These are phyloP conservation scores for Pseudomyrmex pallidus DNA, from an alignment of 1,140 invertebrate species.

Conservation along the genomic window DNA sequence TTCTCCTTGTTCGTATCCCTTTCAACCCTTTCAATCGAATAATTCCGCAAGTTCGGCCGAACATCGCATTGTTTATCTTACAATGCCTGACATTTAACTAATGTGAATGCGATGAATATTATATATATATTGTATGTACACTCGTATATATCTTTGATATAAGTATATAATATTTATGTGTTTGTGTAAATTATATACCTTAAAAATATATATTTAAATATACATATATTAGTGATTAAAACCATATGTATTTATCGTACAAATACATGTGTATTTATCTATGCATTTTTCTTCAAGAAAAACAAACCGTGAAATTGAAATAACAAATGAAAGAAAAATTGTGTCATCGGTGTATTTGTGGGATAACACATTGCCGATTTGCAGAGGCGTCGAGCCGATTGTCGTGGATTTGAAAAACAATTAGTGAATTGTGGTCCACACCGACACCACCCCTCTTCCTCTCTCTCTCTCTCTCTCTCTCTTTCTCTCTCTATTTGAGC, in stretches of 20 bases:
- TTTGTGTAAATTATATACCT: neutral
- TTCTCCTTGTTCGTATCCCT: constrained; percentile 30
- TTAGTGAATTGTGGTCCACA: constrained; percentile 79
- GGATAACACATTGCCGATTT: constrained; percentile 69
- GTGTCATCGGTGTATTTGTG: neutral
- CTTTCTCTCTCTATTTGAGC: constrained; percentile 52
- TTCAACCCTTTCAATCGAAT: constrained; percentile 50
- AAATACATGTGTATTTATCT: no score
- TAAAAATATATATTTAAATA: no score
- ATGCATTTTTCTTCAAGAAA: neutral
- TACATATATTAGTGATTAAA: no score
- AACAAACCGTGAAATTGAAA: neutral
- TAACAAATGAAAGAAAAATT: constrained; percentile 6
- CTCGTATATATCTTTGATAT: neutral
- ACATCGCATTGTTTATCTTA: constrained; percentile 10
- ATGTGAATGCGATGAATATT: no score
- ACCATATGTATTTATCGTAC: no score
- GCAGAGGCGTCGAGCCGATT: constrained; percentile 73
- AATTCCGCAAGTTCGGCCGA: constrained; percentile 10
- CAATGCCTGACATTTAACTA: neutral
- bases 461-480: no score
- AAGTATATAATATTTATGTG: neutral
- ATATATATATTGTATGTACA: neutral
- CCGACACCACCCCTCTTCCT: constrained; percentile 15
- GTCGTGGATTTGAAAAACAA: constrained; percentile 82